phyloP scores from a whole-genome alignment of 2,888 invertebrate genomes.

The Leptodirus hochenwartii region DNA sequence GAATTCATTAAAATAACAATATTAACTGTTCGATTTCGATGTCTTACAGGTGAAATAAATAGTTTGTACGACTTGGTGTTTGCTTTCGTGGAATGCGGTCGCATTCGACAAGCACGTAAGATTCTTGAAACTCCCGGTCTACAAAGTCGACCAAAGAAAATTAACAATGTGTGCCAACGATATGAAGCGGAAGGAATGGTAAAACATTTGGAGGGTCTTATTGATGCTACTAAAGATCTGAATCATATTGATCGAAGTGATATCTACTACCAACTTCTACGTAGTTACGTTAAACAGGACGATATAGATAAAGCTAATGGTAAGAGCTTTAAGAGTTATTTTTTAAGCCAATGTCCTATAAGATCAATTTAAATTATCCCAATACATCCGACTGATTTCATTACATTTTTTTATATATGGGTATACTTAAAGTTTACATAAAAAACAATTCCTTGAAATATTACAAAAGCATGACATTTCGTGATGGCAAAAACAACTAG shows the following conservation, averaged over 20 bases:
- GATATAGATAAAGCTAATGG: slow-evolving; percentile 61
- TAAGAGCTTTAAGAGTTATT: too few relatives aligned
- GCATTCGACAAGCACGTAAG: slow-evolving; percentile 56
- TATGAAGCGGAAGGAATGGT: slow-evolving; percentile 39
- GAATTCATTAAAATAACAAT: too few relatives aligned
- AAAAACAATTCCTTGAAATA: too few relatives aligned
- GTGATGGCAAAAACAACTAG: too few relatives aligned
- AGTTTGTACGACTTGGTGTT: slow-evolving; percentile 69
- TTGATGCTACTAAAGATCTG: slow-evolving; percentile 60
- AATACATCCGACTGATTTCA: too few relatives aligned
- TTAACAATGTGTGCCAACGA: slow-evolving; percentile 47
- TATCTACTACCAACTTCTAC: slow-evolving; percentile 56
- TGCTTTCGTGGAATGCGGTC: slow-evolving; percentile 66
- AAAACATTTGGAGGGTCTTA: slow-evolving; percentile 52
- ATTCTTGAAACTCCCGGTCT: slow-evolving; percentile 75
- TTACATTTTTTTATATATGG: too few relatives aligned
- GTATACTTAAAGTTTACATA: too few relatives aligned
- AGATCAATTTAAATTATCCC: too few relatives aligned
- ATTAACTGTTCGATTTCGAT: too few relatives aligned
- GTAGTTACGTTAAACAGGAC: slow-evolving; percentile 51
- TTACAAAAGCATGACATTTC: too few relatives aligned
- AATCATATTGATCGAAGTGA: slow-evolving; percentile 56
- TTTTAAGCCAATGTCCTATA: too few relatives aligned
- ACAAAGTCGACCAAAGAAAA: slow-evolving; percentile 42
- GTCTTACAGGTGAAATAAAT: slow-evolving; percentile 67